Base-by-base conservation (phyloP, 2,888 invertebrate species). In the Polydrusus cervinus region DNA sequence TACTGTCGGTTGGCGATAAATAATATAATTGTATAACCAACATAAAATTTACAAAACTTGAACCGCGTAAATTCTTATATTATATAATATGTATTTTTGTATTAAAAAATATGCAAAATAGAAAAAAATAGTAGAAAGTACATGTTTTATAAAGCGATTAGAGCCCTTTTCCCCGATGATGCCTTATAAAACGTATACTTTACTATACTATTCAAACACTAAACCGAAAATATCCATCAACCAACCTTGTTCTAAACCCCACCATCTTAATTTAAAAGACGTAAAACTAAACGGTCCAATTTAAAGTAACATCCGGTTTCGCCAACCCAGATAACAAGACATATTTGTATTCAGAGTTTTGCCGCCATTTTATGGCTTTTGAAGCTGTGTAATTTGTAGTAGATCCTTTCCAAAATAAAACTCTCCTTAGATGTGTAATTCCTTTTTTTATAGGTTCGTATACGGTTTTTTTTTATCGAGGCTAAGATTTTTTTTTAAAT, bases 311-410 rank as follows among this genome's bases (percentile, higher is more conserved):
- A 53, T 53, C 53, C 25, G 53, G n/a, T 53, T n/a, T 13, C 13
- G 5, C 11, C 25, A n/a, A 53, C 53, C 53, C 53, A 30, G 53
- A 53, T 53, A 53, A 30, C 53, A 53, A 30, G 53, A 20, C 20
- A 53, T 30, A 53, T 53, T 53, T 53, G 53, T 53, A 53, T 53
- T 53, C 53, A 53, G 53, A 53, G 53, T 30, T 53, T 53, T 30
- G 25, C 53, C 53, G 53, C 53, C 53, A 53, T 53, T 53, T 30
- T 30, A 53, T 53, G 25, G 25, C 53, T 16, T 57, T 38, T 57
- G 16, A 57, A 57, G 57, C 57, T 16, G 16, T 11, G 57, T 38
- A 25, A 57, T 57, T 57, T 57, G 38, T 14, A 57, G 38, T 10
- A 38, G 57, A 57, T 57, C 57, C 57, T 51, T 6, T 3, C 38